Conservation (phyloP, 2,797 vertebrate species). For the Podarcis lilfordi region DNA sequence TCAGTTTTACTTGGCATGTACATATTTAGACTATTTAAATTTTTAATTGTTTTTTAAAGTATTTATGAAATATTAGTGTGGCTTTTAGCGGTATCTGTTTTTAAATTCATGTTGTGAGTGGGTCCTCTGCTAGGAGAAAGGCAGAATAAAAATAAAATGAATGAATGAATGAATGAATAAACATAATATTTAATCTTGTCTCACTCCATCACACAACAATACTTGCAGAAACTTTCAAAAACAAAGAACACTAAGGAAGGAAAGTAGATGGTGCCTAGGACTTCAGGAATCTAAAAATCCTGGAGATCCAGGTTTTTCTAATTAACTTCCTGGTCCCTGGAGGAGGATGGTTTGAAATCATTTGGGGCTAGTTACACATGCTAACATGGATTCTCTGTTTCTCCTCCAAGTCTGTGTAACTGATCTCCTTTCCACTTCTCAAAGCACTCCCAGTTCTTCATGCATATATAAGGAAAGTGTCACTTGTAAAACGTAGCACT, state of each 20-base stretch:
- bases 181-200: too few relatives aligned
- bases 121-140: too few relatives aligned
- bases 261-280: constrained; percentile 16
- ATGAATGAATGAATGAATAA: too few relatives aligned
- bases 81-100: too few relatives aligned
- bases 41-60: too few relatives aligned
- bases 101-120: too few relatives aligned
- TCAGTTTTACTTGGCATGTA: too few relatives aligned
- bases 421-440: constrained; percentile 56
- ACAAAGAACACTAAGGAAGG: not conserved
- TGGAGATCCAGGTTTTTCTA: constrained; percentile 36
- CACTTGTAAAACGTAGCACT: constrained; percentile 56
- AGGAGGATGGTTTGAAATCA: constrained; percentile 26
- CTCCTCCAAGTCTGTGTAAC: constrained; percentile 45
- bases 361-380: constrained; percentile 37
- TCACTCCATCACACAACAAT: not conserved
- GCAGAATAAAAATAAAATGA: too few relatives aligned
- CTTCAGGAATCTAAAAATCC: constrained; percentile 11
- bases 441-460: constrained; percentile 47
- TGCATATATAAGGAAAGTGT: constrained; percentile 57
- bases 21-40: too few relatives aligned
- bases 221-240: not conserved
- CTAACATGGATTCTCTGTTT: constrained; percentile 58
- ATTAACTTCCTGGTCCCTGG: constrained; percentile 40
- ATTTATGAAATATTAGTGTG: too few relatives aligned